Evolutionary conservation across 2,888 invertebrate genomes (phyloP).

Genomic region (Caenorhabditis japonica): DNA sequence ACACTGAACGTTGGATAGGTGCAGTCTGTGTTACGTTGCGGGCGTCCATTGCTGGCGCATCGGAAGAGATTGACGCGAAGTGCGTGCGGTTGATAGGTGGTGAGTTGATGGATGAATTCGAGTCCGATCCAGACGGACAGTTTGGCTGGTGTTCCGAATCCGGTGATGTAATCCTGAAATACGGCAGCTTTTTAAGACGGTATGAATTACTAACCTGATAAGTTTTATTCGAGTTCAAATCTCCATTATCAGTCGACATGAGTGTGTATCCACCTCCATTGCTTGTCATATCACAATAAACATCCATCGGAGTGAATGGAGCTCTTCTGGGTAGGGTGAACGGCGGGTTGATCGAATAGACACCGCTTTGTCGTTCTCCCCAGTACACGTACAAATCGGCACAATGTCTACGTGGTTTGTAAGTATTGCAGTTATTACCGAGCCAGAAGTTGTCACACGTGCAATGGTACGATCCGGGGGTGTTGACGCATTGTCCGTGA

Average conservation of each 20-base stretch:
- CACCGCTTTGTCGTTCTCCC: slow-evolving; percentile 51
- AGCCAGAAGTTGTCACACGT: slow-evolving; percentile 60
- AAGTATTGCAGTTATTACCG: slow-evolving; percentile 62
- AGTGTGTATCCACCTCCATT: slow-evolving; percentile 67
- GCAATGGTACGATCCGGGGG: slow-evolving; percentile 83
- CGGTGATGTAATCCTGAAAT: slow-evolving; percentile 34
- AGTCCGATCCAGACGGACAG: slow-evolving; percentile 64
- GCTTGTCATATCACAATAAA: slow-evolving; percentile 57
- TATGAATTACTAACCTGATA: neutral
- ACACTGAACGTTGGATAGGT: slow-evolving; percentile 61
- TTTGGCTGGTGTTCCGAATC: slow-evolving; percentile 60
- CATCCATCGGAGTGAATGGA: slow-evolving; percentile 34
- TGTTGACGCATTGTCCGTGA: slow-evolving; percentile 84
- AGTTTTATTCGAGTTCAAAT: slow-evolving; percentile 51
- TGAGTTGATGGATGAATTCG: slow-evolving; percentile 62
- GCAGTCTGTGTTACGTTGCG: slow-evolving; percentile 57
- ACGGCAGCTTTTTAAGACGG: slow-evolving; percentile 2
- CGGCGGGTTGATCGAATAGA: slow-evolving; percentile 55
- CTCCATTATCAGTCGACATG: slow-evolving; percentile 53
- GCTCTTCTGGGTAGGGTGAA: slow-evolving; percentile 30
- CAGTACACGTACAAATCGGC: slow-evolving; percentile 68
- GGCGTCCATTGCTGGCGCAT: slow-evolving; percentile 55
- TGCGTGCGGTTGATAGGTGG: slow-evolving; percentile 56
- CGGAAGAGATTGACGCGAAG: slow-evolving; percentile 62
- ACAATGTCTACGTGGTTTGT: slow-evolving; percentile 66